Conservation (phyloP, 1,140 invertebrate species). For the Mya arenaria region DNA sequence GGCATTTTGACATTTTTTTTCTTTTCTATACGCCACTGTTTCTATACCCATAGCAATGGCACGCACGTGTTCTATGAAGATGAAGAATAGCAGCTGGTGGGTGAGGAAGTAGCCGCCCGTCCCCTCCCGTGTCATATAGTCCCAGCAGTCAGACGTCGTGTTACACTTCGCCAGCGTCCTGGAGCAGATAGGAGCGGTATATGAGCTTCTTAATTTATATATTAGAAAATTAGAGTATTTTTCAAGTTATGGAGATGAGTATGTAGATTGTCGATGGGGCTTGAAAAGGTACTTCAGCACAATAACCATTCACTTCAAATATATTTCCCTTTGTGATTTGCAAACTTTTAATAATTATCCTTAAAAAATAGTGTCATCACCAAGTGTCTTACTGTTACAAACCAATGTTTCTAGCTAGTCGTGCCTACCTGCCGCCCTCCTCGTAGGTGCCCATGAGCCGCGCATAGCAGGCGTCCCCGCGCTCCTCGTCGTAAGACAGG, state of each 20-base stretch:
- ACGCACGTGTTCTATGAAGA: constrained; percentile 65
- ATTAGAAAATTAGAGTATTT: background rate
- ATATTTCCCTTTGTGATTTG: too few relatives aligned
- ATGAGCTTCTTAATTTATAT: background rate
- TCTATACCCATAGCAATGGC: too few relatives aligned
- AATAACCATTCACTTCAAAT: too few relatives aligned
- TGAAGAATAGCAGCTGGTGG: constrained; percentile 68
- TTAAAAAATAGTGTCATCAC: too few relatives aligned
- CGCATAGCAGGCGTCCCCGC: constrained; percentile 69
- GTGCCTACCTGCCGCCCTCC: constrained; percentile 51
- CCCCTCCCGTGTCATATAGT: constrained; percentile 58
- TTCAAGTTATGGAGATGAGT: background rate
- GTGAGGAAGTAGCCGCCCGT: constrained; percentile 60
- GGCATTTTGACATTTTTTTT: too few relatives aligned
- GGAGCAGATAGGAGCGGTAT: constrained; percentile 34
- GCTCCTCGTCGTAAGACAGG: constrained; percentile 71
- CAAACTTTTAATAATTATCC: too few relatives aligned
- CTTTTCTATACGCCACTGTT: too few relatives aligned
- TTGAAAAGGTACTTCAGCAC: background rate
- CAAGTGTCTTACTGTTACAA: too few relatives aligned
- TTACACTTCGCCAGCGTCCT: constrained; percentile 57
- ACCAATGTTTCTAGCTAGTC: too few relatives aligned
- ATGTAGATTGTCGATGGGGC: background rate
- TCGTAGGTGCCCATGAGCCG: constrained; percentile 67
- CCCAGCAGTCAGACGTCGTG: constrained; percentile 55